Conservation (phyloP, 2,888 invertebrate genomes). For the Agrochola lota region DNA sequence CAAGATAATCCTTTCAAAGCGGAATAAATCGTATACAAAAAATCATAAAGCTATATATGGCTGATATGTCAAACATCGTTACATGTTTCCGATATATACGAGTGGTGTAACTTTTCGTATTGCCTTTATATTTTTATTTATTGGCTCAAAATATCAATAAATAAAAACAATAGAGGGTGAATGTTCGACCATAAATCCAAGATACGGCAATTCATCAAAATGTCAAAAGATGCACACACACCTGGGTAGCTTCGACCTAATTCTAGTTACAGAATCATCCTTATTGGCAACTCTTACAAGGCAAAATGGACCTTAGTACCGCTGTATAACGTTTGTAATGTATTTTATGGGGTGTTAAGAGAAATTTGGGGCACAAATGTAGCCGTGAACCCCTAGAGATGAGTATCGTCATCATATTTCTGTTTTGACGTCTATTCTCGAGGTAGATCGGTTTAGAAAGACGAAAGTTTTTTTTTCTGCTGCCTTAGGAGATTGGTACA, state of each 20-base stretch:
- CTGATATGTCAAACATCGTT: constrained; percentile 33
- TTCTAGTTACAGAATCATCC: constrained; percentile 68
- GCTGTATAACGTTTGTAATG: constrained; percentile 59
- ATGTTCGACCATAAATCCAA: constrained; percentile 71
- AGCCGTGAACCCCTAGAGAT: constrained; percentile 71
- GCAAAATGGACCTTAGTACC: constrained; percentile 54
- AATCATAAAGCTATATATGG: constrained; percentile 31
- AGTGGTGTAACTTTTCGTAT: constrained; percentile 15
- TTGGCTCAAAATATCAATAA: constrained; percentile 70
- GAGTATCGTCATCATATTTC: constrained; percentile 79
- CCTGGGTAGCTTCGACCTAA: constrained; percentile 77
- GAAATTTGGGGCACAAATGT: constrained; percentile 63
- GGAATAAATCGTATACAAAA: constrained; percentile 33
- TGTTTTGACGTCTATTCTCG: constrained; percentile 73
- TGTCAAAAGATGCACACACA: constrained; percentile 77
- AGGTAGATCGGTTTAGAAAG: constrained; percentile 56
- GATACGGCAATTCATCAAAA: constrained; percentile 77
- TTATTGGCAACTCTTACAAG: constrained; percentile 36
- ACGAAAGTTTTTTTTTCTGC: constrained; percentile 20
- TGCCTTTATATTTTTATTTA: constrained; percentile 53
- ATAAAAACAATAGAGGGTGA: constrained; percentile 72
- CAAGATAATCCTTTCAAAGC: constrained; percentile 50
- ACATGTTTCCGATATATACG: constrained; percentile 22
- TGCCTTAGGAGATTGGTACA: constrained; percentile 68
- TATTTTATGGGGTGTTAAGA: constrained; percentile 28